phyloP scores from a whole-genome alignment of 2,888 invertebrate species.

The Cotesia congregata region DNA sequence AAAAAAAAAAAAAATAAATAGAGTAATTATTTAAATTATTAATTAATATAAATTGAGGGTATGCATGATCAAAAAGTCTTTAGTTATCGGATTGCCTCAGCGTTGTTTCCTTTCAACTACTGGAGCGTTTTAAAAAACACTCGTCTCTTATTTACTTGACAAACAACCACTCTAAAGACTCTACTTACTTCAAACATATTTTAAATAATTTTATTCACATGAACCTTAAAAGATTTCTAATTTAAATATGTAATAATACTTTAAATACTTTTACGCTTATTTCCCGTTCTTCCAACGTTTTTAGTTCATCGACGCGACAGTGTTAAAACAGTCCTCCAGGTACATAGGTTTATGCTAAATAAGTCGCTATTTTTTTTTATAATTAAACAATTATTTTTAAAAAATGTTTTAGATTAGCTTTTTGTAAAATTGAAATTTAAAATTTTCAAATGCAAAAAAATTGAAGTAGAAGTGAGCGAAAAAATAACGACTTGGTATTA shows the following conservation, averaged over 20 bases:
- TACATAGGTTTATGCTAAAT: constrained; percentile 13
- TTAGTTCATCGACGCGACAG: constrained; percentile 4
- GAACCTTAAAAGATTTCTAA: neutral
- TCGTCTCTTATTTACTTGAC: constrained; percentile 23
- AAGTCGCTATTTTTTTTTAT: neutral
- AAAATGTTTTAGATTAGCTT: too few species aligned
- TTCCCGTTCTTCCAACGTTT: neutral
- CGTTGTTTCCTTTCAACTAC: constrained; percentile 67
- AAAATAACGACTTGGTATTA: neutral
- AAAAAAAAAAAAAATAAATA: neutral
- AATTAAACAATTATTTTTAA: neutral
- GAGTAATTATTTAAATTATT: constrained; percentile 9
- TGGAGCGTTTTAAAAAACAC: constrained; percentile 53
- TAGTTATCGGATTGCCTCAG: constrained; percentile 70
- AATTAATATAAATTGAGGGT: constrained; percentile 49
- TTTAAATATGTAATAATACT: constrained; percentile 1
- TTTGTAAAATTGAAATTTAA: too few species aligned
- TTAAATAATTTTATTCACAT: neutral
- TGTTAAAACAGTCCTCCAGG: constrained; percentile 35
- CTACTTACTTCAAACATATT: neutral
- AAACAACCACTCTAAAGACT: neutral
- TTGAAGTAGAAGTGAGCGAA: neutral
- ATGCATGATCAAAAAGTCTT: constrained; percentile 71
- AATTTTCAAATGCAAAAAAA: too few species aligned
- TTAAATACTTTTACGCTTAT: neutral